Base-by-base conservation (phyloP, 2,888 invertebrate genomes). In the Epicampocera succincta region DNA sequence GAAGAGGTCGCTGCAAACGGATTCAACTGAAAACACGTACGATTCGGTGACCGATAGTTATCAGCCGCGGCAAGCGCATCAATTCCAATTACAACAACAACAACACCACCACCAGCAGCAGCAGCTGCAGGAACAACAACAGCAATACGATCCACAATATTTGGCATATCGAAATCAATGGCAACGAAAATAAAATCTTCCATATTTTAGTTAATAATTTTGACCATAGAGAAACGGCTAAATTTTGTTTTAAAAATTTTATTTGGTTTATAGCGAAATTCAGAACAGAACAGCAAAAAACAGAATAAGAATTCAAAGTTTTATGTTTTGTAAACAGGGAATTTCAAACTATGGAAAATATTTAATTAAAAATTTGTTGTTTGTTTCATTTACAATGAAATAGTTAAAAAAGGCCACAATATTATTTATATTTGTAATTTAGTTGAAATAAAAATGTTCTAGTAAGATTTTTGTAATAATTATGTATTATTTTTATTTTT, bases 1-100 rank as follows among this genome's bases (percentile, higher is more conserved):
- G 94, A 94, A 94, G 84, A 91, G 94, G 84, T 94, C 94, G 50
- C 92, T 93, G 46, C 88, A 89, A 83, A 90, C 89, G 12, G 90
- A 90, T 80, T 86, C 86, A 4, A 71, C 87, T 1, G 90, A 88
- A 78, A 87, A 87, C 3, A 72, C 76, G 1, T 88, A 87, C 52
- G 87, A 87, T n/a, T 42, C 72, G 66, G 76, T 68, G 48, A 86
- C 85, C 52, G 89, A 87, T 80, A 88, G 89, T 85, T 89, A 88
- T 66, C 88, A 87, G 65, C 83, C 84, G 25, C 84, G 84, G 6
- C 80, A 83, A 9, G 21, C 48, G 9, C 84, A 81, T 6, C 69
- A 80, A 25, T 17, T 46, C 12, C 69, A 77, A 69, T 12, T 9
- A 17, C 85, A 83, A 38, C 79, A 71, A 13, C 84, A 83, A 3